These are phyloP conservation scores for Maniola jurtina DNA, from an alignment of 1,140 invertebrate genomes.

Conservation along the genomic window DNA sequence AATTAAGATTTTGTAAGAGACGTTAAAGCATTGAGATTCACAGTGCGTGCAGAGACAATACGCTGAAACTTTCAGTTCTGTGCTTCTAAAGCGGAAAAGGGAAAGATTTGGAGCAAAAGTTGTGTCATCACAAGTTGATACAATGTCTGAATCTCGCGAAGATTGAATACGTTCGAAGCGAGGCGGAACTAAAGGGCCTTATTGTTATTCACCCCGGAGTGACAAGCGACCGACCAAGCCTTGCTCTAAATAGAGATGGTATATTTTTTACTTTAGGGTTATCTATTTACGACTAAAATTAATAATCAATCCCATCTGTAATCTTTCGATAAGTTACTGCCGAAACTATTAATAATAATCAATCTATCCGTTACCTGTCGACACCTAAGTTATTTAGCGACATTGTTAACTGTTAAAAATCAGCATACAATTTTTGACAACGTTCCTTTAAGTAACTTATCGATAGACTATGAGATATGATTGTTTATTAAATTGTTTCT, in stretches of 20 bases:
- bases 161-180: constrained; percentile 65
- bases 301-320: too few species aligned
- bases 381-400: too few species aligned
- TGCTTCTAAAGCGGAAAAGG: constrained; percentile 33
- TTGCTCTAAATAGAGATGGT: constrained; percentile 45
- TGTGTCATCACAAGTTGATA: constrained; percentile 42
- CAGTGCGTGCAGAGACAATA: constrained; percentile 23
- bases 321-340: too few species aligned
- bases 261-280: background rate
- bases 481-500: background rate
- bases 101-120: constrained; percentile 45
- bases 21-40: constrained; percentile 20
- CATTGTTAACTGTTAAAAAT: too few species aligned
- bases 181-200: constrained; percentile 67
- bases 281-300: background rate
- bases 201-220: constrained; percentile 73
- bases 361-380: too few species aligned
- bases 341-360: too few species aligned
- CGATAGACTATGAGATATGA: too few species aligned
- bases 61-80: constrained; percentile 32
- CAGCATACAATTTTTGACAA: too few species aligned
- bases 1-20: constrained; percentile 20
- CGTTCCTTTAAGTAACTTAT: too few species aligned
- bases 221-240: constrained; percentile 50
- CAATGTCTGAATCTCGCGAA: constrained; percentile 62